Conservation (phyloP, 2,113 vertebrate species). For the Naja naja region DNA sequence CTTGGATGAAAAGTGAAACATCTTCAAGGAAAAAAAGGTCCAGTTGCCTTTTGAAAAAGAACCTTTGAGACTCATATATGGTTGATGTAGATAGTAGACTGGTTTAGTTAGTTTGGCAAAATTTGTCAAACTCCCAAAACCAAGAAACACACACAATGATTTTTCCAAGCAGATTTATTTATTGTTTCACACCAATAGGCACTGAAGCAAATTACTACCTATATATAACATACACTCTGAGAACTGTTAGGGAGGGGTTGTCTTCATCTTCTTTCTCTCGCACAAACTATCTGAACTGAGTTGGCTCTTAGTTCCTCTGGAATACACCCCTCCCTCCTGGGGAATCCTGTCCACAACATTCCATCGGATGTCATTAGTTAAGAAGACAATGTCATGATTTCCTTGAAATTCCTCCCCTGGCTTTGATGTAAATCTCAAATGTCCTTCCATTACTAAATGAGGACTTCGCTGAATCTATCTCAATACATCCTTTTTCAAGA, state of each 20-base stretch:
- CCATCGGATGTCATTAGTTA: conserved; percentile 50
- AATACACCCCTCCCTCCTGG: background rate
- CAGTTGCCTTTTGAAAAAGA: background rate
- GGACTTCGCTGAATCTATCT: conserved; percentile 28
- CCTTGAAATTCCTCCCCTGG: conserved; percentile 27
- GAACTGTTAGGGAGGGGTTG: background rate
- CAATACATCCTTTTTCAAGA: background rate
- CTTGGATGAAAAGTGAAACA: background rate
- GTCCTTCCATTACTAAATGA: conserved; percentile 38
- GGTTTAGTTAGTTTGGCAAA: too few relatives aligned
- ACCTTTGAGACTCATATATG: too few relatives aligned
- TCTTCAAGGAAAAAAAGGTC: background rate
- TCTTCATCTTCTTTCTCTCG: background rate
- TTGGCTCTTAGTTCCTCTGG: background rate
- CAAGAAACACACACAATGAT: too few relatives aligned
- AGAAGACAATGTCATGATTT: conserved; percentile 64
- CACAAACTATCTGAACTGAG: background rate
- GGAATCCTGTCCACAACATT: background rate
- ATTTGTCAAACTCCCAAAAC: too few relatives aligned
- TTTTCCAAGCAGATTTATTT: background rate
- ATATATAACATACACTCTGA: background rate
- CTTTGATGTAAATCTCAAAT: conserved; percentile 57
- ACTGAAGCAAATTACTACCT: background rate
- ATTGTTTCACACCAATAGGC: background rate
- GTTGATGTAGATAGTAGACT: too few relatives aligned